Evolutionary conservation across 1,140 invertebrate genomes (phyloP).

Genomic region (Scaptomyza graminum): DNA sequence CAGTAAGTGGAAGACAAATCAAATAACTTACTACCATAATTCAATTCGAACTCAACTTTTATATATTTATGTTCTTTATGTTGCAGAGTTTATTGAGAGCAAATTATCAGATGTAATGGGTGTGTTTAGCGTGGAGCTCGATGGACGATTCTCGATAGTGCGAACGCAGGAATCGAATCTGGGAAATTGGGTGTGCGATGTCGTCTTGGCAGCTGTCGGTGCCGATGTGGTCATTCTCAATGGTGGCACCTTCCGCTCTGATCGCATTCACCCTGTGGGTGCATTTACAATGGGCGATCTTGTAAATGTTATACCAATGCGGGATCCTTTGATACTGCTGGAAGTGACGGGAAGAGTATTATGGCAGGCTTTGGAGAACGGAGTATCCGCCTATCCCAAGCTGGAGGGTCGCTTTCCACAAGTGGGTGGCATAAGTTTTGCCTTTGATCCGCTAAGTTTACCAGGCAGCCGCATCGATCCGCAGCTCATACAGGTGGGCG

Average conservation of each 20-base stretch:
- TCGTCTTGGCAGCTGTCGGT: slow-evolving; percentile 92
- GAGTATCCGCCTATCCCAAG: slow-evolving; percentile 89
- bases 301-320: slow-evolving; percentile 92
- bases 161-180: slow-evolving; percentile 94
- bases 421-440: slow-evolving; percentile 90
- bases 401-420: slow-evolving; percentile 93
- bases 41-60: too few species aligned
- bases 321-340: slow-evolving; percentile 92
- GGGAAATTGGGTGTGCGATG: slow-evolving; percentile 95
- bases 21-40: too few species aligned
- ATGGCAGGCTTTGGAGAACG: slow-evolving; percentile 91
- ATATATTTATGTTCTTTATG: too few species aligned
- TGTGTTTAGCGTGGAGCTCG: slow-evolving; percentile 91
- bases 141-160: slow-evolving; percentile 92
- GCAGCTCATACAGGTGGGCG: slow-evolving; percentile 91
- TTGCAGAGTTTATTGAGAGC: slow-evolving; percentile 89
- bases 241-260: slow-evolving; percentile 89
- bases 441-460: slow-evolving; percentile 91
- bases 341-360: slow-evolving; percentile 87
- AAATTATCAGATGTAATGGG: slow-evolving; percentile 94
- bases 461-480: slow-evolving; percentile 89
- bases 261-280: slow-evolving; percentile 89
- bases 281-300: slow-evolving; percentile 93
- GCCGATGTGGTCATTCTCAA: slow-evolving; percentile 94
- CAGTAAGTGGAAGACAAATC: slow-evolving; percentile 84